Base-by-base conservation (phyloP, 2,888 invertebrate genomes). In the Argyra leucocephala region DNA sequence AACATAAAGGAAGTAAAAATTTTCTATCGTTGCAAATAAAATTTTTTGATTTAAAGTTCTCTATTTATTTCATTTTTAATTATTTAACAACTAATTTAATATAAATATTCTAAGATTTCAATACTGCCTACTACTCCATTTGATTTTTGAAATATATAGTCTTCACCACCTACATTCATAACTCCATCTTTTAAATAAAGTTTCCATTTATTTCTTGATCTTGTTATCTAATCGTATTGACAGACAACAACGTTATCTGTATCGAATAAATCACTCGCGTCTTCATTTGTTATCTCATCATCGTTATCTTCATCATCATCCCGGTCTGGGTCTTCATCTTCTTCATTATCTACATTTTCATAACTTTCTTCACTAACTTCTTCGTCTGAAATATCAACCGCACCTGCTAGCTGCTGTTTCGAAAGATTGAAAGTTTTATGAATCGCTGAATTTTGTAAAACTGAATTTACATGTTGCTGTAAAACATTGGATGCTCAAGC, bases 241-340 rank as follows among this genome's bases (percentile, higher is more conserved):
- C 99, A 99, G 67, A 99, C 98, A 68, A 99, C 95, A 66, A 99
- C 97, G 83, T 99, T 98, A 73, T 99, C 98, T 59, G 98, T 96
- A 74, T 99, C 98, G 82, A 98, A 99, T 77, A 98, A 85, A 79
- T 97, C 96, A 69, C 89, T 85, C 0, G 93, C 90, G 76, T 96
- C 93, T 74, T 96, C 97, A 77, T 97, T 97, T 63, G 96, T 96
- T 7, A 97, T 96, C 82, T 98, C 97, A 81, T 98, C 84, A 66
- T 86, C 87, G 23, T 84, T 84, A 69, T 84, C 83, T 48, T 83
- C 83, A 65, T 85, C 85, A 69, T 90, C 87, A 68, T 88, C 87
- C 57, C 76, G 76, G 66, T 79, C 87, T 3, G 85, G 84, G 69
- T 91, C 90, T 70, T 89, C 90, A 66, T 91, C 90, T 69, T 91